Base-by-base conservation (phyloP, 2,888 invertebrate species). In the Eristalinus aeneus region DNA sequence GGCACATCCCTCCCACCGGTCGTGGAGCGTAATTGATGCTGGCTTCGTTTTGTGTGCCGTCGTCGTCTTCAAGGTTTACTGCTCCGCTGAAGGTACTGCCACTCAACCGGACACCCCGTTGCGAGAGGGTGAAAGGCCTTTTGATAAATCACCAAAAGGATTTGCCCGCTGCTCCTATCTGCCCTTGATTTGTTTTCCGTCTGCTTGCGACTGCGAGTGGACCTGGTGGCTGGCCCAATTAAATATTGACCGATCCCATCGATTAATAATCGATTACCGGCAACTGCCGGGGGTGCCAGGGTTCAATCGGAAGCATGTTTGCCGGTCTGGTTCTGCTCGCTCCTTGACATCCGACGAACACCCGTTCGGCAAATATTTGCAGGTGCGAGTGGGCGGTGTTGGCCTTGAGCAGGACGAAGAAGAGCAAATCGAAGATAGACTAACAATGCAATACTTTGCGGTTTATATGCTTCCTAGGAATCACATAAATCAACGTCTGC, bases 181-280 rank as follows among this genome's bases (percentile, higher is more conserved):
- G 8, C 10, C 2, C n/a, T 32, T 46, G 56, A 68, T 34, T 56
- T 56, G n/a, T 68, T 22, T 60, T 36, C 39, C 27, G 39, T 60
- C 58, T 71, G 60, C 20, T 31, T 60, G 20, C 12, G 60, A 68
- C 68, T 60, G 20, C 46, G 16, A 46, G 58, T 6, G 22, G 60
- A 60, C 10, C 5, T 1, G 10, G 34, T 31, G n/a, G 58, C 22
- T 36, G 56, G n/a, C 27, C 27, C 31, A 39, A 60, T 31, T 31
- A 60, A 60, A 60, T 71, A 71, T 71, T 71, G 58, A 60, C 60
- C 39, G 39, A 71, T 31, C 39, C 60, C 31, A 60, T 71, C 71
- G 71, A 71, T 71, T 71, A 60, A 46, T 71, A 71, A 71, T 71
- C 71, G 60, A 31, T 71, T 71, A 60, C 39, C 27, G 60, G 36